These are phyloP conservation scores for Ridgeia piscesae DNA, from an alignment of 1,140 invertebrate species.

Conservation along the genomic window DNA sequence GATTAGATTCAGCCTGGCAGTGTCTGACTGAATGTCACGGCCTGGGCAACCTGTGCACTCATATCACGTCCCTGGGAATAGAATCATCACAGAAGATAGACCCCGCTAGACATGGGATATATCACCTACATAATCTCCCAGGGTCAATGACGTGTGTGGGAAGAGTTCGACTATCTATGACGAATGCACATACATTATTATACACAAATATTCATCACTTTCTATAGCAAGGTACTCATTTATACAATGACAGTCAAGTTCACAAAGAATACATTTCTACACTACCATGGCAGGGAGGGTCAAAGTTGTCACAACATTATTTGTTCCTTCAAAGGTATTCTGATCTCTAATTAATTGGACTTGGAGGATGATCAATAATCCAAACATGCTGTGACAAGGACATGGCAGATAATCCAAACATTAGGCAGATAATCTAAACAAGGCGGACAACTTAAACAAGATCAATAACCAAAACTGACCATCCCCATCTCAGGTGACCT, in stretches of 20 bases:
- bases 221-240: too few relatives aligned
- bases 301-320: background rate
- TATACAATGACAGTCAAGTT: background rate
- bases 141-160: too few relatives aligned
- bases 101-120: too few relatives aligned
- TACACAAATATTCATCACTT: too few relatives aligned
- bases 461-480: background rate
- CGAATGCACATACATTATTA: too few relatives aligned
- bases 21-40: background rate
- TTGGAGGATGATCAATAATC: background rate
- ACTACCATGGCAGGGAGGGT: background rate
- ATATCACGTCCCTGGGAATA: background rate
- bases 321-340: background rate
- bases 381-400: background rate
- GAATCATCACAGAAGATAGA: background rate
- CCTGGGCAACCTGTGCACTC: background rate
- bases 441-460: background rate
- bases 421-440: background rate
- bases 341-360: background rate
- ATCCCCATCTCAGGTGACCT: background rate
- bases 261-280: background rate
- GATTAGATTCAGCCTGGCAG: background rate
- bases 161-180: too few relatives aligned
- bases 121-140: too few relatives aligned
- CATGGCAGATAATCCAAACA: background rate